These are phyloP conservation scores for Cladopsammia gracilis DNA, from an alignment of 64 coral and sea anemone species.

Conservation along the genomic window DNA sequence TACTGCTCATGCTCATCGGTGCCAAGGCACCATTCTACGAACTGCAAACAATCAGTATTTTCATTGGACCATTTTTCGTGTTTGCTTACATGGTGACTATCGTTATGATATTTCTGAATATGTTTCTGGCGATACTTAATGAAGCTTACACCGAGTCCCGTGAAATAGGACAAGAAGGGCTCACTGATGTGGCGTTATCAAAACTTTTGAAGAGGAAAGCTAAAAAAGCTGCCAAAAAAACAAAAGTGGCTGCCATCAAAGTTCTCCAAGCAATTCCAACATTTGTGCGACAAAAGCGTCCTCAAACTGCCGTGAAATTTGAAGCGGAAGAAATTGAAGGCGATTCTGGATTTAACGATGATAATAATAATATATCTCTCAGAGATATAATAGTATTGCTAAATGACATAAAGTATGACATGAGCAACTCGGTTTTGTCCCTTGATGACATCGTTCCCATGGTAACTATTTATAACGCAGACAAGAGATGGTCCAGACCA, in stretches of 20 bases:
- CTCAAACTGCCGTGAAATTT: neutral
- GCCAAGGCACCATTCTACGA: constrained; percentile 48
- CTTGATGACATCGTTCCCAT: constrained; percentile 25
- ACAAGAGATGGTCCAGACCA: neutral
- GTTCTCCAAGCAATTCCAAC: constrained; percentile 9
- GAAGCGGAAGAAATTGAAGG: neutral
- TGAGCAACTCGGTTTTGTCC: constrained; percentile 19
- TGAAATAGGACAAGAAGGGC: constrained; percentile 17
- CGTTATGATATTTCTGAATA: constrained; percentile 57
- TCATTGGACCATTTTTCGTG: constrained; percentile 52
- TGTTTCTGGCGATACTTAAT: constrained; percentile 73
- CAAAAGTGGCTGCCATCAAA: neutral
- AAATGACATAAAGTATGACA: constrained; percentile 14
- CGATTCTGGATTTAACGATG: neutral
- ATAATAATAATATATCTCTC: constrained; percentile 7
- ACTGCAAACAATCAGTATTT: constrained; percentile 26
- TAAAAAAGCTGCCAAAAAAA: neutral
- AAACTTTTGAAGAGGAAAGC: neutral
- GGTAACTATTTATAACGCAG: constrained; percentile 8
- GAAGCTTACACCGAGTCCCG: constrained; percentile 59
- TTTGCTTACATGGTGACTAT: constrained; percentile 72
- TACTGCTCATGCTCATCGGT: constrained; percentile 61
- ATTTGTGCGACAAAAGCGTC: neutral
- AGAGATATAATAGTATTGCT: constrained; percentile 14
- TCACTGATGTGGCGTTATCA: neutral